These are phyloP conservation scores for Chydorus sphaericus DNA, from an alignment of 2,888 invertebrate genomes.

Conservation along the genomic window DNA sequence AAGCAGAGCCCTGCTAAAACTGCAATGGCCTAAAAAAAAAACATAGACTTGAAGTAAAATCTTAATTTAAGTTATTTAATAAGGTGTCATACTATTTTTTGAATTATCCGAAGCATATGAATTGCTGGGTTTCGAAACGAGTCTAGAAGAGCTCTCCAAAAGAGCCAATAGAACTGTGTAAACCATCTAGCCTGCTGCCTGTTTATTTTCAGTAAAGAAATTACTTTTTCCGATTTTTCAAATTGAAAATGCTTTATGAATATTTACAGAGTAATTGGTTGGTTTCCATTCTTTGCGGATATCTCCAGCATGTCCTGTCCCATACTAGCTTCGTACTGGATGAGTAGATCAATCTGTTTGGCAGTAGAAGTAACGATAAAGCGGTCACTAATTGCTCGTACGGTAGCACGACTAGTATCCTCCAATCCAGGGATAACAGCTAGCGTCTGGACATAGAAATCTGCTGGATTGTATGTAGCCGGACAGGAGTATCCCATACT, in stretches of 20 bases:
- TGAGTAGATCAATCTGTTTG: constrained; percentile 56
- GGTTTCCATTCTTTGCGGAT: background rate
- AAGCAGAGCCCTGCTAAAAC: constrained; percentile 72
- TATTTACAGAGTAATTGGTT: background rate
- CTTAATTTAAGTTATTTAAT: background rate
- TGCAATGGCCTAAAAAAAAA: constrained; percentile 34
- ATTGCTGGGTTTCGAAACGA: constrained; percentile 65
- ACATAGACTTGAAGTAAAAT: background rate
- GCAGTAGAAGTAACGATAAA: constrained; percentile 63
- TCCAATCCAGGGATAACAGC: constrained; percentile 33
- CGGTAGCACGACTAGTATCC: constrained; percentile 25
- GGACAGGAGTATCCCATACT: constrained; percentile 29
- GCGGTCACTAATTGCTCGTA: constrained; percentile 47
- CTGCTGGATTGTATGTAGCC: constrained; percentile 34
- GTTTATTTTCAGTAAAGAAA: constrained; percentile 3
- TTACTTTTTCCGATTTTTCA: background rate
- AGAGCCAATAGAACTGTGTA: constrained; percentile 57
- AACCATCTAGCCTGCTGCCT: constrained; percentile 50
- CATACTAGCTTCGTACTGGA: constrained; percentile 32
- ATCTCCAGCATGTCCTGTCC: constrained; percentile 3
- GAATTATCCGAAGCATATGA: constrained; percentile 43
- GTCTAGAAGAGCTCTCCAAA: constrained; percentile 56
- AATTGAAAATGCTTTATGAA: background rate
- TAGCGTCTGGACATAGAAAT: constrained; percentile 34
- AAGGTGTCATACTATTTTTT: background rate